Percentiles rank a stretch among this genome's conserved stretches.
These are phyloP conservation scores for Malurus melanocephalus DNA, from an alignment of 2,113 vertebrate species.

Conservation along the genomic window DNA sequence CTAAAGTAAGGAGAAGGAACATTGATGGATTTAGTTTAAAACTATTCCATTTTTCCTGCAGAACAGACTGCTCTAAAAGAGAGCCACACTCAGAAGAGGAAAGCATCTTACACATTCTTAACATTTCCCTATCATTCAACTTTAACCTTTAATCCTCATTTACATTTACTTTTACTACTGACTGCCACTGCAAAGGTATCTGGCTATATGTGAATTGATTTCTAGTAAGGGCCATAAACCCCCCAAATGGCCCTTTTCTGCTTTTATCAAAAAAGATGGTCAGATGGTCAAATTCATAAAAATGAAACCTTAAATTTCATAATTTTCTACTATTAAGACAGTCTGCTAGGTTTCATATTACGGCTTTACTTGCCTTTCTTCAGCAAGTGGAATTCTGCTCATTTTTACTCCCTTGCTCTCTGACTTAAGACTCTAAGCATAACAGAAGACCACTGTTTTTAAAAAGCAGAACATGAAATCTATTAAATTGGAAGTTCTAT, in stretches of 20 bases:
- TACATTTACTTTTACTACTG: background rate
- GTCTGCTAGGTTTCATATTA: background rate
- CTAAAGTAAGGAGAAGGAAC: background rate
- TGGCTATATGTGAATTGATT: background rate
- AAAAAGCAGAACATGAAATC: background rate
- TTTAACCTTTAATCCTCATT: background rate
- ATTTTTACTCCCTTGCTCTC: background rate
- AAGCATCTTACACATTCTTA: background rate
- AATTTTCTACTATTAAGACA: background rate
- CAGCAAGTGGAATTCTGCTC: background rate
- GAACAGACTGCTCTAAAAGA: background rate
- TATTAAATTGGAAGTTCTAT: background rate
- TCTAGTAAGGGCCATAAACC: background rate
- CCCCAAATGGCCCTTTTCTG: background rate
- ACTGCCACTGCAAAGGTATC: background rate
- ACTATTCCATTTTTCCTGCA: background rate
- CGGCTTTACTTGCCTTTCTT: background rate
- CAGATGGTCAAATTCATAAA: background rate
- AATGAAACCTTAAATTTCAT: background rate
- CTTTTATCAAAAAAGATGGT: background rate
- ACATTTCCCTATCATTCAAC: background rate
- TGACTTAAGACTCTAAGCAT: background rate
- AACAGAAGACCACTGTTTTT: background rate
- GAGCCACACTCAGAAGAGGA: background rate
- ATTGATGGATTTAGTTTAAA: background rate